Base-by-base conservation (phyloP, 2,113 vertebrate genomes). In the Gobius niger region DNA sequence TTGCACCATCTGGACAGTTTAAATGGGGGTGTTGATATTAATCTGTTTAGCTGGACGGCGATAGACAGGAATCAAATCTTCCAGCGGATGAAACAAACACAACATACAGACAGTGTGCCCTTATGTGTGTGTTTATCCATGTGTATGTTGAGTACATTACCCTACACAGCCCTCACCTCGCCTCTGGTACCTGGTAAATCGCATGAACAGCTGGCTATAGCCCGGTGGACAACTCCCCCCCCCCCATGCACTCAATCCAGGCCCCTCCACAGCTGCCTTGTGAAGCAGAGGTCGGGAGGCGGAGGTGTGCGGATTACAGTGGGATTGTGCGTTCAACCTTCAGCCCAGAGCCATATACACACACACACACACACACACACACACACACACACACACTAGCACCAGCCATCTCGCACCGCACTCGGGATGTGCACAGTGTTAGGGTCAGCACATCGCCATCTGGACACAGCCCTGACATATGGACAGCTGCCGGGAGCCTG, bases 21-120 rank as follows among this genome's bases (percentile, higher is more conserved):
- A 87, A 78, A 88, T 74, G 78, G 70, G 84, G 90, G 91, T 90
- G 90, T 91, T 92, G 88, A 91, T 91, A 90, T 90, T 91, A 91
- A 93, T 92, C 90, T 92, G 86, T 92, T 85, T 71, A 87, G 83
- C 82, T 85, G 76, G 80, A 87, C 70, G 61, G 85, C 76, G 74
- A 84, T 77, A 80, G 66, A 49, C 57, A 50, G 67, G 59, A 78
- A 49, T 72, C 67, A 50, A 72, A 87, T 83, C 80, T 67, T 84
- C 75, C 64, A 1, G 9, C 67, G 73, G 84, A 89, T 90, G 86
- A 88, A 83, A 76, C 76, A 51, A 83, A 84, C 62, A 68, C 59
- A 79, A 65, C 46, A 66, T 68, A 66, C 52, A 70, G 65, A 76
- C 34, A 68, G 53, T 19, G 64, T 63, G 52, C 50, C n/a, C 41